Conservation (phyloP, 2,797 vertebrate species). For the Psittacula echo region DNA sequence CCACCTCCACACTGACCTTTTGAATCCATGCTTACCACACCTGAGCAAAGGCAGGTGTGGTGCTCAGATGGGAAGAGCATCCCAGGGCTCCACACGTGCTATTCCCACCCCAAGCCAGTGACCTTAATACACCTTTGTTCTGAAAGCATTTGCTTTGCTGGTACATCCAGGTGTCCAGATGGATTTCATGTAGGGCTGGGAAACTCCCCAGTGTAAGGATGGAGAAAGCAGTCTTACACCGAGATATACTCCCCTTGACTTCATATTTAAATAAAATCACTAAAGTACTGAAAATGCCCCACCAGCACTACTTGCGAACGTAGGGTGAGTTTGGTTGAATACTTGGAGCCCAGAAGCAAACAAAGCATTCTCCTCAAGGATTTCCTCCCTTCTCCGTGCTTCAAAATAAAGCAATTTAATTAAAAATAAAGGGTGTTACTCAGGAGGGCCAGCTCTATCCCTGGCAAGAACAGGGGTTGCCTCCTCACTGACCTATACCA, state of each 20-base stretch:
- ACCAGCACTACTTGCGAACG: not conserved
- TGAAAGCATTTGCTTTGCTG: not conserved
- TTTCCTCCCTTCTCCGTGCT: not conserved
- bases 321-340: not conserved
- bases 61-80: not conserved
- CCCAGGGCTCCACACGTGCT: not conserved
- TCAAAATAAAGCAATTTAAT: not conserved
- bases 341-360: not conserved
- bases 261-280: not conserved
- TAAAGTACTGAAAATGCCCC: not conserved
- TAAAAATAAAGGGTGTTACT: not conserved
- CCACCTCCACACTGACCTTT: not conserved
- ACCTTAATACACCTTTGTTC: not conserved
- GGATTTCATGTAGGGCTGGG: not conserved
- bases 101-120: not conserved
- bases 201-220: not conserved
- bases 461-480: not conserved
- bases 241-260: not conserved
- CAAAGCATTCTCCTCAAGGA: not conserved
- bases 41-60: fast-evolving
- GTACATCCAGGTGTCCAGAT: not conserved
- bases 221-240: not conserved
- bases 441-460: not conserved
- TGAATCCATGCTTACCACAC: not conserved
- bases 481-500: not conserved